These are phyloP conservation scores for Meandrina meandrites DNA, from an alignment of 92 coral and sea anemone species.

Conservation along the genomic window DNA sequence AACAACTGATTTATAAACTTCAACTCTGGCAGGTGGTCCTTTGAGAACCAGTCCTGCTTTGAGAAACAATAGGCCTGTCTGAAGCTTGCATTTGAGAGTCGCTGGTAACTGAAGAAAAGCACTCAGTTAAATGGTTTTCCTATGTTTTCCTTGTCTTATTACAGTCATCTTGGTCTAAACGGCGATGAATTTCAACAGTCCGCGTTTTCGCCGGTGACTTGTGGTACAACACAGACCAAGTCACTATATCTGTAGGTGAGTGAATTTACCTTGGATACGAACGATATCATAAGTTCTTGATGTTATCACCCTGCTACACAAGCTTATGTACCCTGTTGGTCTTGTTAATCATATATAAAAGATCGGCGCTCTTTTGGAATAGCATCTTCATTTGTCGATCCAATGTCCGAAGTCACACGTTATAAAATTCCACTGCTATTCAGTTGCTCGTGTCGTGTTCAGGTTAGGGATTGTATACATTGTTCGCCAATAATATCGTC, in stretches of 20 bases:
- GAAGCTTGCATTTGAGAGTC: not conserved
- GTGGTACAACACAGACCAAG: not conserved
- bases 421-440: not conserved
- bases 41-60: not conserved
- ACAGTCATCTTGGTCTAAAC: not conserved
- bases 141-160: not conserved
- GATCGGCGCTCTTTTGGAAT: not conserved
- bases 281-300: not conserved
- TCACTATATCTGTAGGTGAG: not conserved
- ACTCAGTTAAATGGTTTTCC: not conserved
- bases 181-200: not conserved
- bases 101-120: not conserved
- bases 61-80: constrained; percentile 5
- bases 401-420: not conserved
- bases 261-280: not conserved
- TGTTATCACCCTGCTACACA: not conserved
- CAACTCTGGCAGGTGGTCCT: constrained; percentile 27
- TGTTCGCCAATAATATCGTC: not conserved
- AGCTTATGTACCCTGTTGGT: not conserved
- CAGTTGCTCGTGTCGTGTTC: not conserved
- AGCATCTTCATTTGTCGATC: not conserved
- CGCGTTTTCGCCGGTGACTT: not conserved
- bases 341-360: not conserved
- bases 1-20: not conserved
- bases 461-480: not conserved